A percentile compares a stretch with the other conserved stretches of the same genome.
These are phyloP conservation scores for Conus ventricosus DNA, from an alignment of 1,140 invertebrate genomes.

Conservation along the genomic window DNA sequence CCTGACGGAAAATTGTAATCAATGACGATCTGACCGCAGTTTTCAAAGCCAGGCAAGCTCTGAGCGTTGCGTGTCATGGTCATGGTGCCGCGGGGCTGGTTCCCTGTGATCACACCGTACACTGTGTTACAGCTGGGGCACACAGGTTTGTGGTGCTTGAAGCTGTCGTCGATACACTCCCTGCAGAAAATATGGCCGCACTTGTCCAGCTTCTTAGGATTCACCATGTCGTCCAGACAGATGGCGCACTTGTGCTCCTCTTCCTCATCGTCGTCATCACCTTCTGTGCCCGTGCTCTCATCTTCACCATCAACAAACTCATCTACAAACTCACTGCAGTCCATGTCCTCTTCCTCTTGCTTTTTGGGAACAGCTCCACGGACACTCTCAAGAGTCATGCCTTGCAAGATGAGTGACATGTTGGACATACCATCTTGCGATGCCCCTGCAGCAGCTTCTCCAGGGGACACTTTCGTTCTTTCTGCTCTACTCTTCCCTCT, in stretches of 20 bases:
- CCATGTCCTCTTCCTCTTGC: neutral
- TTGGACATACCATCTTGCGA: neutral
- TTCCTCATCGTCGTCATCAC: conserved; percentile 19
- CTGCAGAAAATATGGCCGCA: conserved; percentile 52
- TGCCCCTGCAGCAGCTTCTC: neutral
- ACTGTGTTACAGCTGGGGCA: conserved; percentile 56
- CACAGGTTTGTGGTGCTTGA: conserved; percentile 41
- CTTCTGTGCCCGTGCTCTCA: neutral
- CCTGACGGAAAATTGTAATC: conserved; percentile 51
- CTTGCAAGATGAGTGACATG: neutral
- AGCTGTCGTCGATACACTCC: conserved; percentile 48
- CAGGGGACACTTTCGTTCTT: neutral
- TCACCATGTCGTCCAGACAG: conserved; percentile 42
- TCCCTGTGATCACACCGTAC: conserved; percentile 53
- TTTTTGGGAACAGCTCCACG: no score
- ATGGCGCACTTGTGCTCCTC: conserved; percentile 42
- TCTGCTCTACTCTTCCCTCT: neutral
- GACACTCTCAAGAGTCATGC: neutral
- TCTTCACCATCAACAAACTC: neutral
- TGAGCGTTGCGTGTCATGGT: neutral
- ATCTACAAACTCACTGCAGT: neutral
- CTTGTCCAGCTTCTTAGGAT: conserved; percentile 48
- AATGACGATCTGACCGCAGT: conserved; percentile 49
- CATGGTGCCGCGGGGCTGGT: conserved; percentile 57
- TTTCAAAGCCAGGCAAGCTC: conserved; percentile 43